Conservation (phyloP, 2,113 vertebrate genomes). For the Ictalurus furcatus region DNA sequence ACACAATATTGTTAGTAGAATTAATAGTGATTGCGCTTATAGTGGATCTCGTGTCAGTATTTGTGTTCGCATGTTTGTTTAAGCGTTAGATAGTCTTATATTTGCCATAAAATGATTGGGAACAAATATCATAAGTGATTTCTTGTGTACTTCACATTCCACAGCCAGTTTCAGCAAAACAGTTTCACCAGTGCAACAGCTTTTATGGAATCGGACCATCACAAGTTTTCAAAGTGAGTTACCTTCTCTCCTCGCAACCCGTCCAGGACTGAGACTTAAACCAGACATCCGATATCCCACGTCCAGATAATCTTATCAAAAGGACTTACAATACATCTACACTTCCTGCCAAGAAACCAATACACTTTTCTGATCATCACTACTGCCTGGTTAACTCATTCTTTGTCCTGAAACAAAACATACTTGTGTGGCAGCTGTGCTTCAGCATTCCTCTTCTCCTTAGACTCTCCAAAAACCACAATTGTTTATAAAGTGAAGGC, state of each 20-base stretch:
- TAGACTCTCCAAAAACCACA: slow-evolving; percentile 3
- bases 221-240: slow-evolving; percentile 25
- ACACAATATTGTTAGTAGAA: background rate
- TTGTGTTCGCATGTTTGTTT: background rate
- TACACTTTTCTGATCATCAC: background rate
- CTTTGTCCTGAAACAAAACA: background rate
- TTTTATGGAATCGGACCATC: slow-evolving; percentile 19
- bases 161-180: background rate
- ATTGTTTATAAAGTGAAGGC: slow-evolving; percentile 31
- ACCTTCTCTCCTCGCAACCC: background rate
- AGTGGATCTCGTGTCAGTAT: background rate
- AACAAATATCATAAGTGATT: slow-evolving; percentile 4
- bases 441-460: slow-evolving; percentile 2
- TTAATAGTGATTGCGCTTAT: background rate
- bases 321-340: background rate
- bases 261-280: background rate
- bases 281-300: slow-evolving; percentile 1
- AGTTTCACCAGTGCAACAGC: background rate
- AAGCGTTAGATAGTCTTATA: background rate
- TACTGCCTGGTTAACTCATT: background rate
- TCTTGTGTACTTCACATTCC: background rate
- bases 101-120: background rate
- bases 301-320: background rate
- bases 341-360: background rate
- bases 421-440: background rate